phyloP scores from a whole-genome alignment of 1,140 invertebrate species.

The Antheraea mylitta region DNA sequence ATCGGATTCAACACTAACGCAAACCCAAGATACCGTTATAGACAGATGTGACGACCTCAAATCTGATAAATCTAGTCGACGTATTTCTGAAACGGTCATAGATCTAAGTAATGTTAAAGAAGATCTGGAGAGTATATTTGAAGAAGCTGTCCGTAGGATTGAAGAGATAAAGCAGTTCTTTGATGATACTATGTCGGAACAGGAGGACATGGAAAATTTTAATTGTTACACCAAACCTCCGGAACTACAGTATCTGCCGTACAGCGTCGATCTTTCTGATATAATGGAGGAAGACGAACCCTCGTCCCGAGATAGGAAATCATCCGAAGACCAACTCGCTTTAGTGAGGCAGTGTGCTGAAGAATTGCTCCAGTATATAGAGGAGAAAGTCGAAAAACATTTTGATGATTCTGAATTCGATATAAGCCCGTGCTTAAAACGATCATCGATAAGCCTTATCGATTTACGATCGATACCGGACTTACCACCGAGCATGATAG shows the following conservation, averaged over 20 bases:
- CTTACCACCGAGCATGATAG: slow-evolving; percentile 62
- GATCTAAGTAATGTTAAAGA: slow-evolving; percentile 64
- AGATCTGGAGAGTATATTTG: slow-evolving; percentile 65
- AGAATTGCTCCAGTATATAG: slow-evolving; percentile 58
- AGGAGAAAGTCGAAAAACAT: slow-evolving; percentile 50
- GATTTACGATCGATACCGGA: slow-evolving; percentile 70
- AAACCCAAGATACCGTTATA: slow-evolving; percentile 71
- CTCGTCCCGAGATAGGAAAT: slow-evolving; percentile 51
- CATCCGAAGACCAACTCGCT: slow-evolving; percentile 39
- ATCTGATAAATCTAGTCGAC: slow-evolving; percentile 41
- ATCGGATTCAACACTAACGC: slow-evolving; percentile 64
- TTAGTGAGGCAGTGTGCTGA: slow-evolving; percentile 46
- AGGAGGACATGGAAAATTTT: slow-evolving; percentile 67
- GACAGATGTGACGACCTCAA: slow-evolving; percentile 46
- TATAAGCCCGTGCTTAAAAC: slow-evolving; percentile 47
- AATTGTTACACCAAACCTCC: slow-evolving; percentile 63
- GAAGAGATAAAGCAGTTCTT: slow-evolving; percentile 49
- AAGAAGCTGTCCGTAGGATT: slow-evolving; percentile 51
- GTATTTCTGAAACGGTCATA: slow-evolving; percentile 65
- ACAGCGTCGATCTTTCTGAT: slow-evolving; percentile 66
- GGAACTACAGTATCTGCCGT: slow-evolving; percentile 48
- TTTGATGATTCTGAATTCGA: slow-evolving; percentile 55
- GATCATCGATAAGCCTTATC: slow-evolving; percentile 61
- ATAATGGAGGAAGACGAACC: slow-evolving; percentile 72
- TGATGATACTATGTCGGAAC: slow-evolving; percentile 65